A percentile compares a stretch with the other conserved stretches of the same genome.
These are phyloP conservation scores for Acronicta leporina DNA, from an alignment of 2,888 invertebrate species.

Conservation along the genomic window DNA sequence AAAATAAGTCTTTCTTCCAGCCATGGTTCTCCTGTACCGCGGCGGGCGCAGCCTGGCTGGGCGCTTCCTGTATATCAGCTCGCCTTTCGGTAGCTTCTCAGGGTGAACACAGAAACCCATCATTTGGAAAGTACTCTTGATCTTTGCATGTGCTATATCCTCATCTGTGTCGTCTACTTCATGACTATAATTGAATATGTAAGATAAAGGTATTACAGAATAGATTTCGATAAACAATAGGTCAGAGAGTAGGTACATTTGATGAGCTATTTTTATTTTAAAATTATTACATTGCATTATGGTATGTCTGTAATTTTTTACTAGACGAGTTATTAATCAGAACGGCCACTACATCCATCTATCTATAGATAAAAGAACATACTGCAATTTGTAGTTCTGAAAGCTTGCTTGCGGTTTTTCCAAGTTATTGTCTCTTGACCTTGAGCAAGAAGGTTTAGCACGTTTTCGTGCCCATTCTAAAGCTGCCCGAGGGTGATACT, in stretches of 20 bases:
- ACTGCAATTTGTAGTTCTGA: neutral
- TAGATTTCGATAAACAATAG: too few relatives aligned
- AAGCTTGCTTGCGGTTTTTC: conserved; percentile 1
- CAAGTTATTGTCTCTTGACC: neutral
- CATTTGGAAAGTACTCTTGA: conserved; percentile 90
- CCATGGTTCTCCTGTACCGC: conserved; percentile 71
- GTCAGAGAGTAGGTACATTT: too few relatives aligned
- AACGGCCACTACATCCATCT: too few relatives aligned
- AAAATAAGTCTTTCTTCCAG: conserved; percentile 90
- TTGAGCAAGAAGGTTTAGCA: neutral
- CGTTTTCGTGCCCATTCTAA: conserved; percentile 2
- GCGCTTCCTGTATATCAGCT: conserved; percentile 91
- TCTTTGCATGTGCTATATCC: conserved; percentile 81
- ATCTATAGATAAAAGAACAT: neutral
- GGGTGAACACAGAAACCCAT: conserved; percentile 88
- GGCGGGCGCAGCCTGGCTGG: conserved; percentile 88
- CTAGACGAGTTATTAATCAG: too few relatives aligned
- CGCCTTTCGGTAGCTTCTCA: conserved; percentile 83
- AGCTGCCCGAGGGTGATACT: conserved; percentile 13
- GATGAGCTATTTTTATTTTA: too few relatives aligned
- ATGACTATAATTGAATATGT: conserved; percentile 80
- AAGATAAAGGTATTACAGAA: too few relatives aligned
- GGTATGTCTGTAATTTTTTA: too few relatives aligned
- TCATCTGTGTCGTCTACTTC: conserved; percentile 85
- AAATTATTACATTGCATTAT: too few relatives aligned